Base-by-base conservation (phyloP, 2,797 vertebrate species). In the Geotrypetes seraphini region DNA sequence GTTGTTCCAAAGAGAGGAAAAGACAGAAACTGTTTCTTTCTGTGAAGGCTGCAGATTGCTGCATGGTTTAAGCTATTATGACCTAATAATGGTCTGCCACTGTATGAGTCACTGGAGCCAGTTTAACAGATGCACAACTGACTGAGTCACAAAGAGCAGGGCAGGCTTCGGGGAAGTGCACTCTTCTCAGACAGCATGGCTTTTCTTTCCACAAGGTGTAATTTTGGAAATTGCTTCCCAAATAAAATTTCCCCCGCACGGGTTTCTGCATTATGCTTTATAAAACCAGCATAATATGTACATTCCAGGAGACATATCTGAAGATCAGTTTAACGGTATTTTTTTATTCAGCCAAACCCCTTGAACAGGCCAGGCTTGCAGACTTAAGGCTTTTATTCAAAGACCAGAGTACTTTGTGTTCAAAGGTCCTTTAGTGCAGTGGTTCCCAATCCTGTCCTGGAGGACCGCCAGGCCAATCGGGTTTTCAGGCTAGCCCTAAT, bases 41-140 rank as follows among this genome's bases (percentile, higher is more conserved):
- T 52, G 25, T 31, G 28, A 20, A 41, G 58, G 16, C 45, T 62
- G 39, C 59, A 62, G n/a, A 75, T 51, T 71, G 54, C 50, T 4
- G 1, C 39, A 53, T 69, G 68, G 73, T 60, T 73, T 70, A 65
- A 79, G 65, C 61, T 60, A 51, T 63, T 65, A 57, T 62, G 67
- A 69, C 55, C 50, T 32, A 57, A 59, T 47, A 51, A 27, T 49
- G 57, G 41, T n/a, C n/a, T n/a, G n/a, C 53, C 36, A 39, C 39
- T 24, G 3, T 43, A 47, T 75, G 63, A 70, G 53, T 73, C 71
- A 75, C 44, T 36, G 50, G 47, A 16, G 37, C 40, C 33, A 50
- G 27, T 37, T 57, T 19, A 8, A 53, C n/a, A n/a, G n/a, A n/a
- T n/a, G n/a, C n/a, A n/a, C n/a, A n/a, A n/a, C n/a, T n/a, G n/a